A percentile compares a stretch with the other conserved stretches of the same genome.
phyloP scores from a whole-genome alignment of 2,113 vertebrate species.

The Ailurus styani region DNA sequence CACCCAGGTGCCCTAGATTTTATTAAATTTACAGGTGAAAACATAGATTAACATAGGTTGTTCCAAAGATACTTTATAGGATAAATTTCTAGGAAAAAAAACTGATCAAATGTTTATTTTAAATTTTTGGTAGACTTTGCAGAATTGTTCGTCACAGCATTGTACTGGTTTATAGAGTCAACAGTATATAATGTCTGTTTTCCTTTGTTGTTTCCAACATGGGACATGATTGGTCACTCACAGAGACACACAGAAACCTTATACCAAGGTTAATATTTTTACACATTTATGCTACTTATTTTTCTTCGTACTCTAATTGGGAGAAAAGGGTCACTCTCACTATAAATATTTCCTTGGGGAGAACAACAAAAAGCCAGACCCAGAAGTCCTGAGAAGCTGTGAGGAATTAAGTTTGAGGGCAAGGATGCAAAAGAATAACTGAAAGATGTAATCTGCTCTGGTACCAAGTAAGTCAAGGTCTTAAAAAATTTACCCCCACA shows the following conservation, averaged over 20 bases:
- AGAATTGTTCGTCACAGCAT: not conserved
- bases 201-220: not conserved
- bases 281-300: not conserved
- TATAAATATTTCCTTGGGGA: not conserved
- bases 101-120: not conserved
- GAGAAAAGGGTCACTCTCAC: not conserved
- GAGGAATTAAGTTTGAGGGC: not conserved
- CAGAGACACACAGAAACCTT: not conserved
- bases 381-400: not conserved
- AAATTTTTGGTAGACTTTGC: not conserved
- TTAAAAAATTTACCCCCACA: not conserved
- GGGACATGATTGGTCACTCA: not conserved
- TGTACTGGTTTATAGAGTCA: not conserved
- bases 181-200: not conserved
- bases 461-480: not conserved
- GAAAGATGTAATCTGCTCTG: not conserved
- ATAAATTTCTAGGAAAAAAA: constrained; percentile 2
- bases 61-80: not conserved
- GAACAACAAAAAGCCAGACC: not conserved
- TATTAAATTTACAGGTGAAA: not conserved
- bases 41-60: not conserved
- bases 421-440: not conserved
- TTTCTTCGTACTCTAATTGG: not conserved
- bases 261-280: not conserved
- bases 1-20: no score